Base-by-base conservation (phyloP, 1,140 invertebrate species). In the Sitophilus oryzae region DNA sequence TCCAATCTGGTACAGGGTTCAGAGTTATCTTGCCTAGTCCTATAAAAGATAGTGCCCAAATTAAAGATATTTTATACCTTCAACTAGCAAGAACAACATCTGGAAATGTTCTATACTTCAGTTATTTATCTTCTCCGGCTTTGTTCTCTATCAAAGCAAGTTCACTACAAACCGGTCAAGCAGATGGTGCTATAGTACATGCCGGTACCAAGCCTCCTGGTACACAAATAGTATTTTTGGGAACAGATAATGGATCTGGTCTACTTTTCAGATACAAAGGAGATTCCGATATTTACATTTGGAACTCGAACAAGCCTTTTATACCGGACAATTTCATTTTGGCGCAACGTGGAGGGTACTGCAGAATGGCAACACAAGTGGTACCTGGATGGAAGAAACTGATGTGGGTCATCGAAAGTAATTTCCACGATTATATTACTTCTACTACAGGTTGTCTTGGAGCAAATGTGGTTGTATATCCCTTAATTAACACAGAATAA, bases 321-420 rank as follows among this genome's bases (percentile, higher is more conserved):
- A 75, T 70, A 44, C 51, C 63, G 4, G 73, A 78, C 25, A 80
- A 81, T 60, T 76, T 81, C 58, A 52, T 76, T 5, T 68, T 79
- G 53, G 79, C 81, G 3, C 76, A 81, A 53, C 75, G 76, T 9
- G 77, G 78, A 19, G 72, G 72, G n/a, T 77, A 80, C 2, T 80
- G 79, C 54, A 72, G 78, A 38, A 63, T 82, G 11, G 73, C 81
- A 20, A 82, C 81, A 0, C 77, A 78, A 56, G 79, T 82, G 0
- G 66, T 79, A 19, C 74, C 79, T 0, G 81, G 79, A 8, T 76
- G 76, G 48, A 78, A 75, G 61, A 69, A 70, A 23, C 71, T 77
- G 9, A 79, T 82, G 76, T 81, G 81, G 78, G 74, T 76, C 1
- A 65, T 84, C 53, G 81, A 84, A 61, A 80, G 77, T 56, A 83